Evolutionary conservation across 2,113 vertebrate species (phyloP), one percentile per base, ranked within the genome.

Genomic region (Chunga burmeisteri): DNA sequence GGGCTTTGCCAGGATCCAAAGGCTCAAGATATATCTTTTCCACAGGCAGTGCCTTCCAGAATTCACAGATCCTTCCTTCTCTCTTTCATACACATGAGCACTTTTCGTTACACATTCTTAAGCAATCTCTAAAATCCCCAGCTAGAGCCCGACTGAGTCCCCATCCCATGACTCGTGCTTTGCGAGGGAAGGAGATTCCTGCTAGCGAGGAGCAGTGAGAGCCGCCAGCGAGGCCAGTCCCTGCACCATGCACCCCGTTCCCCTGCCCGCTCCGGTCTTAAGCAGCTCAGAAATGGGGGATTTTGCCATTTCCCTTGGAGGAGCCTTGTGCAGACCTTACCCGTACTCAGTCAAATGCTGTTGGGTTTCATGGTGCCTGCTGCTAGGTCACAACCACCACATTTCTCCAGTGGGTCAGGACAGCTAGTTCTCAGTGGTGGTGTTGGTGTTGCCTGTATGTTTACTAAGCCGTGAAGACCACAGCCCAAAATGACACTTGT

Each of bases 121-220:
- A 75, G 81, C 65, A 46, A 85, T 77, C 44, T 68, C 38, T 58
- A 42, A 84, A 93, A 94, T 71, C 46, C 86, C 80, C 91, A 92
- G n/a, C 27, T 70, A 32, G 8, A 90, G 8, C 30, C 56, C 67
- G 65, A 4, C 3, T 65, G 61, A 40, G 47, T 29, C 38, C 47
- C 44, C 5, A 2, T 34, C 52, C 58, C 34, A 23, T n/a, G 30
- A 49, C 68, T 49, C 2, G 2, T 13, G 21, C 44, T 44, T 40
- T 84, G 50, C 4, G 3, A 49, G 16, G 20, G 46, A 81, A 95
- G 56, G 68, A 75, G 71, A 83, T 21, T 72, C 40, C 82, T 65
- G 50, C 30, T 30, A 6, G 59, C 2, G 3, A 94, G 20, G 27
- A 92, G 14, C 49, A 70, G 34, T 7, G 22, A 40, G 25, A 72